Conservation (phyloP, 1,140 invertebrate genomes). For the Galleria mellonella region DNA sequence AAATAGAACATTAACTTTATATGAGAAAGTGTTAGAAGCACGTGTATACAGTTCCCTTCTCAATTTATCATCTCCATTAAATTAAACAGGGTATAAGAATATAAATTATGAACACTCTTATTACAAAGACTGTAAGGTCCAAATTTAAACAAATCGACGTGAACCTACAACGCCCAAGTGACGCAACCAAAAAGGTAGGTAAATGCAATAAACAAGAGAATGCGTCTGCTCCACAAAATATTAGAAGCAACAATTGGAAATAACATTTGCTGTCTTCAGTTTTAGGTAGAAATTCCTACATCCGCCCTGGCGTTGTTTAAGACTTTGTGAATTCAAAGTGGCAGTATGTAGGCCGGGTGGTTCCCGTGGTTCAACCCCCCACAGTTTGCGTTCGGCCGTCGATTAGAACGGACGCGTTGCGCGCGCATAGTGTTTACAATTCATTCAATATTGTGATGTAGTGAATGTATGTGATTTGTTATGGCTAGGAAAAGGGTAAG, state of each 20-base stretch:
- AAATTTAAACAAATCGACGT: not conserved
- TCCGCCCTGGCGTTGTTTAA: conserved; percentile 7
- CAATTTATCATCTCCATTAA: no score
- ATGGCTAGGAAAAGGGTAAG: conserved; percentile 67
- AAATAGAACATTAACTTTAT: no score
- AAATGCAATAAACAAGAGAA: conserved; percentile 11
- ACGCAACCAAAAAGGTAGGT: conserved; percentile 8
- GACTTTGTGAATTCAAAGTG: conserved; percentile 11
- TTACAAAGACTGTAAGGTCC: no score
- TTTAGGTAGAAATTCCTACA: no score
- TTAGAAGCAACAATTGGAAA: not conserved
- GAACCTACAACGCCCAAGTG: conserved; percentile 1
- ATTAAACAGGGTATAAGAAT: no score
- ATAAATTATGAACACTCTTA: no score
- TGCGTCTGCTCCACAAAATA: conserved; percentile 1
- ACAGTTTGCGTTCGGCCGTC: conserved; percentile 8
- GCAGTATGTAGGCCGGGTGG: conserved; percentile 35
- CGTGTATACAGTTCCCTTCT: no score
- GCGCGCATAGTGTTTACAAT: conserved; percentile 6
- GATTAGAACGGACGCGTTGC: conserved; percentile 14
- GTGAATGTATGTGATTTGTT: conserved; percentile 21
- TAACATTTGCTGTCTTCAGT: no score
- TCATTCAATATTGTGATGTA: conserved; percentile 20
- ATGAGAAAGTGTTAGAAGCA: no score
- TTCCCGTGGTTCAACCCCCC: conserved; percentile 31